Base-by-base conservation (phyloP, 2,113 vertebrate genomes). In the Bubo scandiacus region DNA sequence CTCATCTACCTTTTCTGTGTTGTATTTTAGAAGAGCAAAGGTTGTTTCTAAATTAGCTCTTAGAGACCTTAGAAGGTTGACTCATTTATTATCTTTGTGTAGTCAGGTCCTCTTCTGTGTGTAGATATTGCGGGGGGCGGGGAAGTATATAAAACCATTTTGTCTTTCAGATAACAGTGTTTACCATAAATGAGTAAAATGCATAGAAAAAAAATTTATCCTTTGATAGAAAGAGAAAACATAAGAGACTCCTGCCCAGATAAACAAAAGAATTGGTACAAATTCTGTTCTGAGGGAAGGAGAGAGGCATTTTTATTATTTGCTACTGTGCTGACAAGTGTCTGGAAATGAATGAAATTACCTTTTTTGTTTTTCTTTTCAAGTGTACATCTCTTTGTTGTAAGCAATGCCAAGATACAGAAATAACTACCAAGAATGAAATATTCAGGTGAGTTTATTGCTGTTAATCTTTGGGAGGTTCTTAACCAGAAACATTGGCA, bases 371-470 rank as follows among this genome's bases (percentile, higher is more conserved):
- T 82, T 87, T 80, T 54, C 51, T 59, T 83, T 95, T 90, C 29
- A 34, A 99, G 99, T 99, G 99, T 80, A 99, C 99, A 1, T 99
- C 99, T 5, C 98, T 99, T 21, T 99, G 99, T 93, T 99, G 99
- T 96, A 99, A 99, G 96, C 99, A 99, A 85, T 99, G 99, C 97
- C 99, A 99, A 91, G 99, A 99, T 94, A 99, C 99, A 65, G 99
- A 99, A 98, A 99, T 99, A 97, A 99, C 99, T 15, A 99, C 99
- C 80, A 99, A 99, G 98, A 99, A 99, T 79, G 99, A 99, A 96
- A 99, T 99, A 95, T 99, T 99, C 98, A 99, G 99, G 99, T 99
- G 96, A 99, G 98, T 63, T 61, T 62, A 58, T 94, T 79, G 36
- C 47, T 87, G 47, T 84, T 55, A 8, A 20, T 79, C 58, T 75